Base-by-base conservation (phyloP, 1,140 invertebrate species). In the Leptinotarsa texana region DNA sequence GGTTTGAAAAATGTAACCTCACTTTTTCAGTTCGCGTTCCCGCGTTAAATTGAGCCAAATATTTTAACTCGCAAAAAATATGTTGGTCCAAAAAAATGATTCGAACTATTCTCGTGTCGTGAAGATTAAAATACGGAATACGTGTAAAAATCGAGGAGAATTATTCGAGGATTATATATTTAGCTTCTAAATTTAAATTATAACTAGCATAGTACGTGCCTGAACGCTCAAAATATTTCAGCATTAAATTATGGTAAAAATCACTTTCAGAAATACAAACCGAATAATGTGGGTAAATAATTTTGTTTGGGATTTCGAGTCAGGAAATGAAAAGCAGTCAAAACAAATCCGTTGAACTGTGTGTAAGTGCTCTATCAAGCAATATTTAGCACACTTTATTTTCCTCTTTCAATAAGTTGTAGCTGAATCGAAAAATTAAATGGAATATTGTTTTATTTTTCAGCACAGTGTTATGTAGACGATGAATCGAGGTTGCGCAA, bases 101-200 rank as follows among this genome's bases (percentile, higher is more conserved):
- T 65, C 4, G 24, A 65, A 65, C 63, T 65, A 65, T 65, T 65
- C 24, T 65, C 17, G 63, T 65, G 63, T 27, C 63, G 11, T 22
- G 63, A 65, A 17, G 21, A 21, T 65, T 65, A 65, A 65, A 65
- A 65, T 65, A 15, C 18, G 63, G 33, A 65, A 65, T 15, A 65
- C 63, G 63, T 22, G 21, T 65, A 65, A 65, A 65, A 69, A 69
- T 33, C 48, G 68, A 15, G 68, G n/a, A 18, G 68, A 69, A 69
- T 49, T 21, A 69, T 49, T 49, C 18, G 24, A 57, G 68, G 68
- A 69, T 69, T 69, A 42, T 69, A 69, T 69, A 69, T 69, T 69
- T 69, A 69, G 68, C 42, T 69, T 69, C 68, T 69, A 69, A 69
- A 69, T 49, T 69, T 69, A 69, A 4, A 69, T 69, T 69, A 69